Base-by-base conservation (phyloP, 92 coral and sea anemone species). In the Parazoanthus darwini region DNA sequence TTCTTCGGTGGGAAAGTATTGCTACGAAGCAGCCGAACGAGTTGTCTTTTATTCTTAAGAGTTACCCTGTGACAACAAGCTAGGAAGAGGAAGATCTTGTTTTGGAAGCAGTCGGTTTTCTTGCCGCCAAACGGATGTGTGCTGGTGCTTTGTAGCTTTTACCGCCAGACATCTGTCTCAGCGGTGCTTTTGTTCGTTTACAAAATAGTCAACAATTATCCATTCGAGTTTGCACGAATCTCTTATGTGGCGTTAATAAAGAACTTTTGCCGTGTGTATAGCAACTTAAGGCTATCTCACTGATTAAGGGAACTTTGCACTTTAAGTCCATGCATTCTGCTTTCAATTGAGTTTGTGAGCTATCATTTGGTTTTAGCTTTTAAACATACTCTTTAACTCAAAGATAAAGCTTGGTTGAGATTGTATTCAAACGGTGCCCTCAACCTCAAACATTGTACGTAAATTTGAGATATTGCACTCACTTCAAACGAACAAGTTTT, bases 141-240 rank as follows among this genome's bases (percentile, higher is more conserved):
- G 26, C 46, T 38, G 67, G 7, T 51, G 77, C 87, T 83, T 83
- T 83, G 87, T 83, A 50, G 58, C 33, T 26, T 70, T 33, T 70
- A 71, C 87, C 87, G 87, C 77, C 87, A 84, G 87, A 84, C 87
- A 84, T 13, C 22, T 71, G 87, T 84, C 87, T 84, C 78, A 20
- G 87, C 87, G 87, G 87, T 33, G 25, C 56, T 48, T 83, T 84
- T 26, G 15, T 56, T 25, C 78, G 43, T 71, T 71, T 25, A 46
- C 65, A 71, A 71, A 72, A 70, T 43, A 46, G 78, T 84, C 87
- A 84, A 84, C 87, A 84, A 84, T 46, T 42, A 43, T n/a, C 67
- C 9, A 51, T 84, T 33, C 25, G 78, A 84, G 75, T 84, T 83
- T 72, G 38, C 78, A 42, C 78, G 78, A 83, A 46, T 79, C 25